A percentile compares a stretch with the other conserved stretches of the same genome.
phyloP scores from a whole-genome alignment of 1,140 invertebrate species.

The Homarus americanus region DNA sequence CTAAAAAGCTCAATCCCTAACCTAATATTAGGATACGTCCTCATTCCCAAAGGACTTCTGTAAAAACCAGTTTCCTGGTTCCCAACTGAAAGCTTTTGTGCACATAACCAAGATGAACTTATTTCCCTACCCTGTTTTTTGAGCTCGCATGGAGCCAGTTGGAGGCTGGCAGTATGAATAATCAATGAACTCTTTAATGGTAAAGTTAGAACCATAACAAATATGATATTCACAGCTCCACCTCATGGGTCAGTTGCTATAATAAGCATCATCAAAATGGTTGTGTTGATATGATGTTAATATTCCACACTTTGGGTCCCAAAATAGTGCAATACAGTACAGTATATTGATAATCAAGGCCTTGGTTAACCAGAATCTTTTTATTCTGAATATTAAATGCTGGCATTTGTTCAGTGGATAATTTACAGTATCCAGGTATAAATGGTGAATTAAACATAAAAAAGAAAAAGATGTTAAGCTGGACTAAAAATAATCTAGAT shows the following conservation, averaged over 20 bases:
- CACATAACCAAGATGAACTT: background rate
- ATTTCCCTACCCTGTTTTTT: constrained; percentile 36
- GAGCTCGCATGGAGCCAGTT: background rate
- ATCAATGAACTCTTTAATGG: background rate
- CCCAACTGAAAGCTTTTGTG: constrained; percentile 10
- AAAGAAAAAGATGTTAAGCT: background rate
- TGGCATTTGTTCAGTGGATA: background rate
- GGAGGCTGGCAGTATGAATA: background rate
- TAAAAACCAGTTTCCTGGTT: background rate
- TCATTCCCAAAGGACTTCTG: background rate
- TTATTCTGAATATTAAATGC: constrained; percentile 4
- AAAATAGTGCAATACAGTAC: constrained; percentile 1
- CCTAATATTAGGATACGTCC: background rate
- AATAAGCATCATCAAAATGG: constrained; percentile 1
- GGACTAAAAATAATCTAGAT: background rate
- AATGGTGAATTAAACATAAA: background rate
- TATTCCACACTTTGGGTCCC: constrained; percentile 5
- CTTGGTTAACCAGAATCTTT: constrained; percentile 10
- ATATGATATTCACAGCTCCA: background rate
- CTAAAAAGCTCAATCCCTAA: background rate
- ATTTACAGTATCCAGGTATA: constrained; percentile 6
- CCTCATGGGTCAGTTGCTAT: background rate
- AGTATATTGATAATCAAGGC: background rate
- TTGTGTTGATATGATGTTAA: constrained; percentile 13
- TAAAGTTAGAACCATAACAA: background rate